Conservation (phyloP, 2,888 invertebrate species). For the Papilio demoleus region DNA sequence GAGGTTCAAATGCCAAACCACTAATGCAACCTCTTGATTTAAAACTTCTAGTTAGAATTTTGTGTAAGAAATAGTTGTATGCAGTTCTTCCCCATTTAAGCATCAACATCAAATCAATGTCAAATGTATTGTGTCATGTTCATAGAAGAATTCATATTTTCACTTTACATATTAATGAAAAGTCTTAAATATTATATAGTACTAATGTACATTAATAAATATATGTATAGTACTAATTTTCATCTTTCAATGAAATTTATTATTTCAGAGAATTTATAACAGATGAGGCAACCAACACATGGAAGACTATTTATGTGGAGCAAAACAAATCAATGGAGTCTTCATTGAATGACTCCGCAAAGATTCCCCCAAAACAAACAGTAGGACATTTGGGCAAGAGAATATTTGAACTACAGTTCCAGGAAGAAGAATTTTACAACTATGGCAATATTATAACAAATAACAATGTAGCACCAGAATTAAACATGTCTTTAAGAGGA, state of each 20-base stretch:
- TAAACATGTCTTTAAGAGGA: conserved; percentile 56
- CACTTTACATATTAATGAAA: no score
- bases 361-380: conserved; percentile 53
- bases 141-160: no score
- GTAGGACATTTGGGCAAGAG: conserved; percentile 67
- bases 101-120: no score
- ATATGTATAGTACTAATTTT: no score
- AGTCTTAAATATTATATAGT: no score
- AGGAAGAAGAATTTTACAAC: conserved; percentile 67
- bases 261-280: conserved; percentile 69
- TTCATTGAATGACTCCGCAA: conserved; percentile 66
- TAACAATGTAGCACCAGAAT: conserved; percentile 50
- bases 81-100: no score
- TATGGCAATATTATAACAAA: conserved; percentile 49
- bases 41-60: no score
- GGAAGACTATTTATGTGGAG: conserved; percentile 77
- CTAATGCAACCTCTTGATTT: no score
- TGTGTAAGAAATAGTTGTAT: no score
- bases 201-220: no score
- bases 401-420: conserved; percentile 70
- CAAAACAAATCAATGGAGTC: conserved; percentile 74
- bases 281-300: conserved; percentile 76
- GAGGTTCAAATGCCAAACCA: no score
- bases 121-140: no score
- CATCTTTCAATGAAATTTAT: neutral